Conservation (phyloP, 2,113 vertebrate species). For the Protobothrops mucrosquamatus region DNA sequence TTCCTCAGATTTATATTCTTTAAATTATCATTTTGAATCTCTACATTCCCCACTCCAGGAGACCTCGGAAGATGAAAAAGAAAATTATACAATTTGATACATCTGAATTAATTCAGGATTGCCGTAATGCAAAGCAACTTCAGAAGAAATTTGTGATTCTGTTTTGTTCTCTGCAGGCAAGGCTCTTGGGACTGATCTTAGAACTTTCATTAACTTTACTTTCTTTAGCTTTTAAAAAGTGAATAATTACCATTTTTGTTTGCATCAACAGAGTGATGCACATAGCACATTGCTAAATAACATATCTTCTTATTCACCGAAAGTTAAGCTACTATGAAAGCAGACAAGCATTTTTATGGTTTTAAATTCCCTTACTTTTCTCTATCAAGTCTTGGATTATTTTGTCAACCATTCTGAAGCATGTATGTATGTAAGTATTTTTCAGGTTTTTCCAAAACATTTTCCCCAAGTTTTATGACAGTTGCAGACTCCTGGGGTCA, state of each 20-base stretch:
- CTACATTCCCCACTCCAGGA: background rate
- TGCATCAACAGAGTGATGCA: background rate
- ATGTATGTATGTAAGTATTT: background rate
- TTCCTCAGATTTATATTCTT: conserved; percentile 1
- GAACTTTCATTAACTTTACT: background rate
- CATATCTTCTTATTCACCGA: background rate
- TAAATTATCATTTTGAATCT: background rate
- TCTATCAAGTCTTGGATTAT: background rate
- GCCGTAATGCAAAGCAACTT: conserved; percentile 13
- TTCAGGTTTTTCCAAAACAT: background rate
- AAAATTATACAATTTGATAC: background rate
- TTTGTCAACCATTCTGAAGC: background rate
- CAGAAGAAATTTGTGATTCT: background rate
- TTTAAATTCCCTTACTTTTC: background rate
- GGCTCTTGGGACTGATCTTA: background rate
- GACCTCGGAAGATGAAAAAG: background rate
- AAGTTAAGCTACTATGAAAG: background rate
- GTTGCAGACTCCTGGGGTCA: background rate
- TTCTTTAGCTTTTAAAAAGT: background rate
- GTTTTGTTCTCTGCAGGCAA: conserved; percentile 1
- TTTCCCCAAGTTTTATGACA: background rate
- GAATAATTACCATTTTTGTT: background rate
- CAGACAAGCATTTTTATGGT: background rate
- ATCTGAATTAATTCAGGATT: conserved; percentile 13
- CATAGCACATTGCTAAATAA: background rate